Percentiles rank a stretch among this genome's conserved stretches.
phyloP scores from a whole-genome alignment of 2,888 invertebrate genomes.

The Tiphia femorata region DNA sequence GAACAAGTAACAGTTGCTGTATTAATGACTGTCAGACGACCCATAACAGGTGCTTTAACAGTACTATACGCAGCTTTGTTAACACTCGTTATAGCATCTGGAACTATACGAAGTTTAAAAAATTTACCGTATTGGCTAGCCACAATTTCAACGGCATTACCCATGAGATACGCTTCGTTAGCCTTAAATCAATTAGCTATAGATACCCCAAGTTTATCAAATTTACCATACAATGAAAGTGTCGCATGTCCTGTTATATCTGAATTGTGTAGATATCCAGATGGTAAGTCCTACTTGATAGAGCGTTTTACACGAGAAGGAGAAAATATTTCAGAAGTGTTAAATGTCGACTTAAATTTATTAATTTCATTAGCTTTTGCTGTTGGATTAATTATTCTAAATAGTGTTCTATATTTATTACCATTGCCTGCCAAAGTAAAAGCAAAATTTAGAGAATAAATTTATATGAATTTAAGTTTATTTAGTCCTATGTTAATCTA shows the following conservation, averaged over 20 bases:
- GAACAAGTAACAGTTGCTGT: conserved; percentile 89
- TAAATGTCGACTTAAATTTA: conserved; percentile 82
- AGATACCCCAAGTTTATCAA: conserved; percentile 51
- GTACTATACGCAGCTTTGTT: conserved; percentile 84
- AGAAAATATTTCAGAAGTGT: conserved; percentile 73
- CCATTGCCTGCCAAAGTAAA: conserved; percentile 88
- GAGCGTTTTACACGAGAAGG: conserved; percentile 78
- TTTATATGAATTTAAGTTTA: no score
- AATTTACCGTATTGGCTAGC: conserved; percentile 62
- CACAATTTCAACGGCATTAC: conserved; percentile 58
- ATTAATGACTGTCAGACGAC: conserved; percentile 84
- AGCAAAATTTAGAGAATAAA: conserved; percentile 86
- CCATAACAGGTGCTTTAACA: conserved; percentile 81
- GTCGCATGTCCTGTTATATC: conserved; percentile 67
- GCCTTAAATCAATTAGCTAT: conserved; percentile 63
- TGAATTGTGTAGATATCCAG: conserved; percentile 76
- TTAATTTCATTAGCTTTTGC: conserved; percentile 87
- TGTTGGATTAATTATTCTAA: conserved; percentile 83
- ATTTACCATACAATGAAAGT: conserved; percentile 70
- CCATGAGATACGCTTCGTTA: conserved; percentile 63
- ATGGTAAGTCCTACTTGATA: conserved; percentile 79
- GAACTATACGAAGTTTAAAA: conserved; percentile 59
- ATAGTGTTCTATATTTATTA: conserved; percentile 86
- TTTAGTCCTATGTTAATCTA: no score
- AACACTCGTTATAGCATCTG: conserved; percentile 68